Evolutionary conservation across 2,797 vertebrate genomes (phyloP).

Genomic region (Thunnus albacares): DNA sequence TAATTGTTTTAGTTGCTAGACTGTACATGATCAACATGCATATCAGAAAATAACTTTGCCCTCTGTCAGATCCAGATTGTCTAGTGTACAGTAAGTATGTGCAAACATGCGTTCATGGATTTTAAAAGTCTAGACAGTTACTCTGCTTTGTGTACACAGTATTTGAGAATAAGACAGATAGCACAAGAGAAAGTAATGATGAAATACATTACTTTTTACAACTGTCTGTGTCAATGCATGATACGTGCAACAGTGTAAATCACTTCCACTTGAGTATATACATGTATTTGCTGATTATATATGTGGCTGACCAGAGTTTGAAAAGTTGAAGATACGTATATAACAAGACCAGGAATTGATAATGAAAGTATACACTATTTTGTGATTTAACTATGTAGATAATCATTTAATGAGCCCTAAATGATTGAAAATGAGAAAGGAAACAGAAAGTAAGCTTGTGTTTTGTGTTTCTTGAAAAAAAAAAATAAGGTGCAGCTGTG

Average conservation of each 20-base stretch:
- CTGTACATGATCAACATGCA: background rate
- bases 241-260: background rate
- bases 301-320: background rate
- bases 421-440: background rate
- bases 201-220: too few relatives aligned
- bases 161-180: background rate
- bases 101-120: background rate
- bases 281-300: background rate
- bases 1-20: background rate
- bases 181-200: too few relatives aligned
- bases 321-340: background rate
- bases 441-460: background rate
- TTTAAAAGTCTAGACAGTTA: background rate
- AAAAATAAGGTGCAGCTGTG: background rate
- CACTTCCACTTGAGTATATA: background rate
- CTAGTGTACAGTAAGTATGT: background rate
- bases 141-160: background rate
- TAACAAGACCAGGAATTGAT: background rate
- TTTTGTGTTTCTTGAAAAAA: background rate
- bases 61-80: background rate
- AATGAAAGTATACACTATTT: background rate
- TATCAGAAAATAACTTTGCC: background rate
- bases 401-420: too few relatives aligned
- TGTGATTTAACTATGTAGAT: background rate
- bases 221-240: too few relatives aligned